Percentiles rank a stretch among this genome's conserved stretches.
These are phyloP conservation scores for Illadopsis cleaveri DNA, from an alignment of 2,113 vertebrate genomes.

Conservation along the genomic window DNA sequence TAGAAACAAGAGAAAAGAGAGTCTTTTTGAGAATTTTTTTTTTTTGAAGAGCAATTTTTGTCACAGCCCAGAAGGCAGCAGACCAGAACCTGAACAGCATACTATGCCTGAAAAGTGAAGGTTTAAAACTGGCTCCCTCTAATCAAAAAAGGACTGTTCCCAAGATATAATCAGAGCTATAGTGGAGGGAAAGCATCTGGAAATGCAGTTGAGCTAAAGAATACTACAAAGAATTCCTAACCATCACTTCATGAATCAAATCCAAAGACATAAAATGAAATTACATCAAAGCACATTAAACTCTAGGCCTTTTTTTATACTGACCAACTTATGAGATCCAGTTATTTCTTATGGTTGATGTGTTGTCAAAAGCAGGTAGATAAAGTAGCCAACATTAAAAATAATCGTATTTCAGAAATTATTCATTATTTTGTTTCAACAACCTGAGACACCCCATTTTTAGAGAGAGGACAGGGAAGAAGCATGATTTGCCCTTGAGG, in stretches of 20 bases:
- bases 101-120: background rate
- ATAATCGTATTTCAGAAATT: background rate
- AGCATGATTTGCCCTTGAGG: background rate
- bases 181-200: conserved; percentile 22
- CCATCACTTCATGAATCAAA: conserved; percentile 21
- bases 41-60: background rate
- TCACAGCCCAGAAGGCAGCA: background rate
- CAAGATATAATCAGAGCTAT: background rate
- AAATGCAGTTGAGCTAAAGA: background rate
- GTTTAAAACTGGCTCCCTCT: background rate
- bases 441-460: background rate
- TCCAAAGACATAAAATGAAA: background rate
- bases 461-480: background rate
- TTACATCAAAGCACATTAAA: conserved; percentile 18
- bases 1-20: background rate
- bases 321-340: background rate
- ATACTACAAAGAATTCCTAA: conserved; percentile 11
- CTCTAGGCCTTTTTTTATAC: background rate
- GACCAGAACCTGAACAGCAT: background rate
- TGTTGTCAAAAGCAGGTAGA: background rate
- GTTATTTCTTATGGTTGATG: background rate
- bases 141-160: background rate
- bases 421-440: background rate
- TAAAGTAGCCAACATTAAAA: background rate
- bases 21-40: background rate